Conservation (phyloP, 2,888 invertebrate genomes). For the Harpalus rubripes region DNA sequence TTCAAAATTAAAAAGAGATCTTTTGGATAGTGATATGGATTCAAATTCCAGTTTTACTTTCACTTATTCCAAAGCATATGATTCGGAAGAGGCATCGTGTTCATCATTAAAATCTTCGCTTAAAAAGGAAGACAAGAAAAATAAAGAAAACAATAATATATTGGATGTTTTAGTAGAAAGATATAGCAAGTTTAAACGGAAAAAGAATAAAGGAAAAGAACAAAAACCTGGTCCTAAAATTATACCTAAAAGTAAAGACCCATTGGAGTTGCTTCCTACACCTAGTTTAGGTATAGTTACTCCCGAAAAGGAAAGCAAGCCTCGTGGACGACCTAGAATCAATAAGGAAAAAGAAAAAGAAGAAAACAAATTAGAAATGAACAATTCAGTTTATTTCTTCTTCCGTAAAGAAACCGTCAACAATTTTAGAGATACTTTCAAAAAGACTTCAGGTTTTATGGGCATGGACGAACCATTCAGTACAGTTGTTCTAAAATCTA, state of each 20-base stretch:
- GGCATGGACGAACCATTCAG: conserved; percentile 83
- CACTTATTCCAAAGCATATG: conserved; percentile 80
- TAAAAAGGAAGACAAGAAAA: conserved; percentile 72
- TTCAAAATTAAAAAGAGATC: conserved; percentile 74
- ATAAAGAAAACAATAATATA: conserved; percentile 81
- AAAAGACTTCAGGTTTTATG: conserved; percentile 82
- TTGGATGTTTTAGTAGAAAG: conserved; percentile 84
- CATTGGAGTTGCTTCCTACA: conserved; percentile 82
- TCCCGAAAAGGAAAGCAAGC: conserved; percentile 58
- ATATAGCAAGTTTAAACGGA: conserved; percentile 81
- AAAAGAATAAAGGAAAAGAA: conserved; percentile 79
- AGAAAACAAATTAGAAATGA: conserved; percentile 78
- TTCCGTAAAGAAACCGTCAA: conserved; percentile 85
- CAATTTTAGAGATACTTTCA: conserved; percentile 84
- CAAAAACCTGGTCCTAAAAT: conserved; percentile 80
- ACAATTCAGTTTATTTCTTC: conserved; percentile 81
- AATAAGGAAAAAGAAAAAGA: conserved; percentile 76
- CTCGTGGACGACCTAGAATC: conserved; percentile 61
- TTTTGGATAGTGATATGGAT: conserved; percentile 83
- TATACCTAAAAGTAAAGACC: conserved; percentile 80
- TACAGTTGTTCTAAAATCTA: conserved; percentile 85
- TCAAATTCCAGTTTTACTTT: conserved; percentile 83
- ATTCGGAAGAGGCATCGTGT: conserved; percentile 84
- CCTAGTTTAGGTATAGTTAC: conserved; percentile 79
- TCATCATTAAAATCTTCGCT: conserved; percentile 83